Percentiles rank a stretch among this genome's conserved stretches.
Evolutionary conservation across 2,888 invertebrate species (phyloP).

Genomic region (Germaria angustata): DNA sequence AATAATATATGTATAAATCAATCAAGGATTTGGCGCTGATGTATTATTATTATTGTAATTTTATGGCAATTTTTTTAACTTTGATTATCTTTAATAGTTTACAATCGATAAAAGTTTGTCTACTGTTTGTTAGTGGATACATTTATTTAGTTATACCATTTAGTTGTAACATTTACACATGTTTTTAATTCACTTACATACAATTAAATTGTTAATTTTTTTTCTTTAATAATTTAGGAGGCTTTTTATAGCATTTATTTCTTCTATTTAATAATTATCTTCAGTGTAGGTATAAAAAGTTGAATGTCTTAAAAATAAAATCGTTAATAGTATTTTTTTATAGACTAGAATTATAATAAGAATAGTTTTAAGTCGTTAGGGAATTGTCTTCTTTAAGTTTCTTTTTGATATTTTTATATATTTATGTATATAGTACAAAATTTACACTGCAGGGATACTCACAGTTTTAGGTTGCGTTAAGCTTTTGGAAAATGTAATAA

Average conservation of each 20-base stretch:
- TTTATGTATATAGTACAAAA: conserved; percentile 60
- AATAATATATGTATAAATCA: too few relatives aligned
- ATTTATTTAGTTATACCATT: conserved; percentile 9
- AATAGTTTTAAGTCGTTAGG: conserved; percentile 40
- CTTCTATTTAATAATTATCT: conserved; percentile 10
- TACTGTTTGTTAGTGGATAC: conserved; percentile 12
- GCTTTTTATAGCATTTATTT: neutral
- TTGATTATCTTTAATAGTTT: neutral
- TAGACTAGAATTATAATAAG: conserved; percentile 45
- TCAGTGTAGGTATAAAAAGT: conserved; percentile 64
- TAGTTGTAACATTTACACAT: conserved; percentile 37
- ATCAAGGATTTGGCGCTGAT: neutral
- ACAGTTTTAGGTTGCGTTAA: conserved; percentile 13
- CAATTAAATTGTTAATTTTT: conserved; percentile 14
- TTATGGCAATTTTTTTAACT: conserved; percentile 3
- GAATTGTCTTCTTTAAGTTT: conserved; percentile 6
- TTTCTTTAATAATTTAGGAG: conserved; percentile 16
- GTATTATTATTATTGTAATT: neutral
- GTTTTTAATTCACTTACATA: conserved; percentile 3
- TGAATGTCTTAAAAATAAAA: conserved; percentile 61
- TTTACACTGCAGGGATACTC: conserved; percentile 44
- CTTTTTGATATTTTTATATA: neutral
- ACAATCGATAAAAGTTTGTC: conserved; percentile 8
- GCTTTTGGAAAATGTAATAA: neutral
- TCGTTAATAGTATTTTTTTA: conserved; percentile 41